Conservation (phyloP, 2,113 vertebrate genomes). For the Lathamus discolor region DNA sequence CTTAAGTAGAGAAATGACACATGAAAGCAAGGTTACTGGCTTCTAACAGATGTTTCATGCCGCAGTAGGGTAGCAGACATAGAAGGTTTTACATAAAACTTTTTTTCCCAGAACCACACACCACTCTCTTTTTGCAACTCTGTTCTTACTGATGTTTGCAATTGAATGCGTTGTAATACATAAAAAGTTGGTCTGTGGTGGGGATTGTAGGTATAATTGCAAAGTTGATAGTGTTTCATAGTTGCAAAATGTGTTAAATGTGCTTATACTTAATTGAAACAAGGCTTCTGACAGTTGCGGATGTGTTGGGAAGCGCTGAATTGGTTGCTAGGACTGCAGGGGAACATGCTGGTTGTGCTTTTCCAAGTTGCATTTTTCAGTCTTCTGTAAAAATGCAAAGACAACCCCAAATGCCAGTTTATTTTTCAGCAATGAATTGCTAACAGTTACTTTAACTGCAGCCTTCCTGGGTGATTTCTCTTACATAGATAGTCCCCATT, state of each 20-base stretch:
- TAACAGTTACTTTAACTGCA: not conserved
- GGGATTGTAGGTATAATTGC: not conserved
- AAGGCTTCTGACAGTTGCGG: not conserved
- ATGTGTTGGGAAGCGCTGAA: not conserved
- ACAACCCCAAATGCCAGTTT: not conserved
- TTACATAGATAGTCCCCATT: not conserved
- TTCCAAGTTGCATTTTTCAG: not conserved
- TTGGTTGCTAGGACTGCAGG: not conserved
- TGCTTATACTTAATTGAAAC: not conserved
- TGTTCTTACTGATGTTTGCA: not conserved
- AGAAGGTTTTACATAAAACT: not conserved
- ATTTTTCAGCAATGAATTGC: not conserved
- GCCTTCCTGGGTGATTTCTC: not conserved
- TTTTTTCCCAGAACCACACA: not conserved
- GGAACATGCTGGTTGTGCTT: not conserved
- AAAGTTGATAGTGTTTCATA: not conserved
- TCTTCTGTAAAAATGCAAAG: not conserved
- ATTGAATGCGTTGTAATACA: not conserved
- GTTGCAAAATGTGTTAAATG: not conserved
- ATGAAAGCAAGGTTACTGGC: not conserved
- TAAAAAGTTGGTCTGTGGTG: not conserved
- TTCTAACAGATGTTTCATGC: not conserved
- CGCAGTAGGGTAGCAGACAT: not conserved
- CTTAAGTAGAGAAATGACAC: not conserved
- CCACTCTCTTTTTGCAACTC: not conserved